phyloP scores from a whole-genome alignment of 2,797 vertebrate genomes.

The Hemitrygon akajei region DNA sequence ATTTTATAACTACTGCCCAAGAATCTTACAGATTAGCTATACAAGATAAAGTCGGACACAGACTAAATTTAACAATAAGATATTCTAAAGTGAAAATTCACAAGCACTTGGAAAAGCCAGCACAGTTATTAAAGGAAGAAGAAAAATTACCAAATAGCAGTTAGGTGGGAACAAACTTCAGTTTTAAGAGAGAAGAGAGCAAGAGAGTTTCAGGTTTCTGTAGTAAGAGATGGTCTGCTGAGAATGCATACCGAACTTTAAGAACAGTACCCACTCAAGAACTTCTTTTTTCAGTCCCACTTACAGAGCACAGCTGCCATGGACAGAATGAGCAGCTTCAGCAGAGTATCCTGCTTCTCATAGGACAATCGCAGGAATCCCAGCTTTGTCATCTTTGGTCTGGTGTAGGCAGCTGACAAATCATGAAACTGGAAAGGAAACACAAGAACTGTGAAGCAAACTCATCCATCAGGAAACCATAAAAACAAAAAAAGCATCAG shows the following conservation, averaged over 20 bases:
- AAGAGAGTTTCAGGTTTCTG: background rate
- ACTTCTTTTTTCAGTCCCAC: slow-evolving; percentile 47
- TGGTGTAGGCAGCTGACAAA: slow-evolving; percentile 25
- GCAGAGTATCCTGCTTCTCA: slow-evolving; percentile 96
- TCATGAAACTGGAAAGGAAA: background rate
- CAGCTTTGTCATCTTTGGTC: slow-evolving; percentile 82
- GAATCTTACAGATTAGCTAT: background rate
- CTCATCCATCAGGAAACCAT: background rate
- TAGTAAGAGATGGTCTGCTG: background rate
- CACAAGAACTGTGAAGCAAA: background rate
- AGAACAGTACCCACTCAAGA: background rate
- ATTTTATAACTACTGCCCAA: background rate
- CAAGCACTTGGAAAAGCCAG: background rate
- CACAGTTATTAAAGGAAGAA: background rate
- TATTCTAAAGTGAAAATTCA: background rate
- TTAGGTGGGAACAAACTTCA: background rate
- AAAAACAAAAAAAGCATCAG: background rate
- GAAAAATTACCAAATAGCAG: background rate
- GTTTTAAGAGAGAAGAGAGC: background rate
- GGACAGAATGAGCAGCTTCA: slow-evolving; percentile 96
- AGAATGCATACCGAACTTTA: too few relatives aligned
- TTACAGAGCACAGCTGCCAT: slow-evolving; percentile 96
- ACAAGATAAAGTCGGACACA: background rate
- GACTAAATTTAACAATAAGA: background rate
- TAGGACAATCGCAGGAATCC: slow-evolving; percentile 95